A percentile compares a stretch with the other conserved stretches of the same genome.
phyloP scores from a whole-genome alignment of 2,888 invertebrate genomes.

The Pristionchus exspectatus region DNA sequence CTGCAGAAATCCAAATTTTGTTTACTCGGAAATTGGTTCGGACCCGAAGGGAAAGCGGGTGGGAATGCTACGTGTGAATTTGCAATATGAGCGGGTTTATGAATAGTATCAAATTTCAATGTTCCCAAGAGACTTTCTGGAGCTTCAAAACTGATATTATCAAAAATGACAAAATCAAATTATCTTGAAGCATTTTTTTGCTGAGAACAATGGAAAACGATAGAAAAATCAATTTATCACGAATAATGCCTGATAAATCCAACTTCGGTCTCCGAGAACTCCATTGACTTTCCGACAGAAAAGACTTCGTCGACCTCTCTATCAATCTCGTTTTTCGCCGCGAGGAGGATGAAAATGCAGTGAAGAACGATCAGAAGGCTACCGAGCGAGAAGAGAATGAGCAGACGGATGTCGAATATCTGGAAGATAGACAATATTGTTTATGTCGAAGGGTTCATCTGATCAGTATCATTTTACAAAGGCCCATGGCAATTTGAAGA shows the following conservation, averaged over 20 bases:
- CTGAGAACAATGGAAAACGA: not conserved
- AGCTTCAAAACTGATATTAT: no score
- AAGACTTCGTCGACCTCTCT: constrained; percentile 14
- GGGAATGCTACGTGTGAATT: not conserved
- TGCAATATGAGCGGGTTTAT: not conserved
- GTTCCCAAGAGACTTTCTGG: not conserved
- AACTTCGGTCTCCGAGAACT: constrained; percentile 27
- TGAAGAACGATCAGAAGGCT: not conserved
- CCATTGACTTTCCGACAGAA: constrained; percentile 16
- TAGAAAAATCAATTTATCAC: not conserved
- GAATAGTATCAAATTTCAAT: not conserved
- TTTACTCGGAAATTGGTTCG: not conserved
- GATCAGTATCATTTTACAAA: no score
- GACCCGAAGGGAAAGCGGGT: not conserved
- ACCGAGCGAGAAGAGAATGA: not conserved
- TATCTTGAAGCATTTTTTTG: no score
- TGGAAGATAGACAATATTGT: not conserved
- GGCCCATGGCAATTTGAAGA: no score
- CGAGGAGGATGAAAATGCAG: constrained; percentile 19
- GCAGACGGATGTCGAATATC: not conserved
- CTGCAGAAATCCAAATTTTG: not conserved
- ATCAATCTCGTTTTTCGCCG: constrained; percentile 30
- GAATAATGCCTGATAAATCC: not conserved
- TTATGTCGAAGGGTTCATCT: not conserved
- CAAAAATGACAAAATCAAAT: no score